phyloP scores from a whole-genome alignment of 2,113 vertebrate genomes.

The Tringa solitaria region DNA sequence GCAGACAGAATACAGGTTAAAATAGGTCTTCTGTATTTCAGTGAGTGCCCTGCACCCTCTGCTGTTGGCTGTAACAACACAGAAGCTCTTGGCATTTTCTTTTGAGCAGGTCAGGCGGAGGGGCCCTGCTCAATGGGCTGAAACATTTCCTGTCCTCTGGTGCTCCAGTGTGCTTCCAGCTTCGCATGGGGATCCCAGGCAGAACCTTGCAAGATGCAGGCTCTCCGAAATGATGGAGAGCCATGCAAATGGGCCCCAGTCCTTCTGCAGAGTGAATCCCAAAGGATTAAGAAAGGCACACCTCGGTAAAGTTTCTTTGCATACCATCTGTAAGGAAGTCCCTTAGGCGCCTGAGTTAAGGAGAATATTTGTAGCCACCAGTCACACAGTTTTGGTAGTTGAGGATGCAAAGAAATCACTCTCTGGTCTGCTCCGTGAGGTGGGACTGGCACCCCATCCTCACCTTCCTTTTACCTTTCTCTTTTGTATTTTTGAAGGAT shows the following conservation, averaged over 20 bases:
- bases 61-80: background rate
- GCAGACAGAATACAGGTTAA: background rate
- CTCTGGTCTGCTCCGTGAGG: background rate
- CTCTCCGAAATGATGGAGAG: background rate
- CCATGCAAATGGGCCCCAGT: background rate
- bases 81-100: background rate
- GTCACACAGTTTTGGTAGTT: background rate
- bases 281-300: background rate
- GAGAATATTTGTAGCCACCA: background rate
- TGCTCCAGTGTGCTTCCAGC: background rate
- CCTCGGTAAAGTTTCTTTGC: background rate
- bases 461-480: background rate
- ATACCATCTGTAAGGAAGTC: background rate
- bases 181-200: background rate
- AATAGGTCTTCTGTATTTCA: background rate
- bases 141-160: background rate
- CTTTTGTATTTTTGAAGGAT: background rate
- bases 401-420: background rate
- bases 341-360: background rate
- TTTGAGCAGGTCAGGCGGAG: background rate
- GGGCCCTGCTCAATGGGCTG: background rate
- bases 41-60: background rate
- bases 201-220: background rate
- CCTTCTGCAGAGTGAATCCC: background rate
- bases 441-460: background rate